Percentiles rank a stretch among this genome's conserved stretches.
Conservation (phyloP, 2,797 vertebrate genomes). For the Harpia harpyja region DNA sequence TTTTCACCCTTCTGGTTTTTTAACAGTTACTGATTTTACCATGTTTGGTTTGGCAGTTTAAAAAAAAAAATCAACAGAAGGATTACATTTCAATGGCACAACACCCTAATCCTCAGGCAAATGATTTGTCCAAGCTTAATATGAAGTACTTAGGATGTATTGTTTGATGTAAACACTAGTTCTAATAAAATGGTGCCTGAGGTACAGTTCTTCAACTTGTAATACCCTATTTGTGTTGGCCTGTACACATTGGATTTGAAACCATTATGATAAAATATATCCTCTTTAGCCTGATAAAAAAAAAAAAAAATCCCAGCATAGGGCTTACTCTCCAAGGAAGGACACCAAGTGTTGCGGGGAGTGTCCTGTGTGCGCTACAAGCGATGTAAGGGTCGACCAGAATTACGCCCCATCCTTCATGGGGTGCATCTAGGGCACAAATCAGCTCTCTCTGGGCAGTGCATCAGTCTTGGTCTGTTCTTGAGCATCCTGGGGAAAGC, state of each 20-base stretch:
- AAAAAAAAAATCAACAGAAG: conserved; percentile 89
- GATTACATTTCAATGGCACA: conserved; percentile 96
- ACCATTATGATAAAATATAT: conserved; percentile 89
- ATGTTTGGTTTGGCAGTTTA: conserved; percentile 90
- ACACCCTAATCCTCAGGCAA: conserved; percentile 98
- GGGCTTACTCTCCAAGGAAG: conserved; percentile 63
- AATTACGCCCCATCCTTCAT: fast-evolving
- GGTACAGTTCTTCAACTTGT: conserved; percentile 93
- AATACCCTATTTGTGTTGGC: conserved; percentile 92
- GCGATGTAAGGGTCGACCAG: fast-evolving
- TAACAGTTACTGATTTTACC: conserved; percentile 87
- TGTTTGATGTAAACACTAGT: conserved; percentile 98
- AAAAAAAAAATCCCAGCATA: conserved; percentile 73
- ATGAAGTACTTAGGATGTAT: conserved; percentile 98
- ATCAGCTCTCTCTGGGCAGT: not conserved
- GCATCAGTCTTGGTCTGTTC: not conserved
- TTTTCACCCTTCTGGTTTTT: conserved; percentile 8
- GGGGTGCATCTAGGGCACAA: not conserved
- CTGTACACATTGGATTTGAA: conserved; percentile 81
- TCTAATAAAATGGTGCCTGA: conserved; percentile 96
- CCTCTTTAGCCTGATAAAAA: conserved; percentile 82
- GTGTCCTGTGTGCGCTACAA: not conserved
- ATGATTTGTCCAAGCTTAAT: conserved; percentile 99
- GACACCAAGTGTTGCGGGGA: not conserved
- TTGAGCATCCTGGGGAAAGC: not conserved